phyloP scores from a whole-genome alignment of 2,888 invertebrate species.

The Pristionchus entomophagus region DNA sequence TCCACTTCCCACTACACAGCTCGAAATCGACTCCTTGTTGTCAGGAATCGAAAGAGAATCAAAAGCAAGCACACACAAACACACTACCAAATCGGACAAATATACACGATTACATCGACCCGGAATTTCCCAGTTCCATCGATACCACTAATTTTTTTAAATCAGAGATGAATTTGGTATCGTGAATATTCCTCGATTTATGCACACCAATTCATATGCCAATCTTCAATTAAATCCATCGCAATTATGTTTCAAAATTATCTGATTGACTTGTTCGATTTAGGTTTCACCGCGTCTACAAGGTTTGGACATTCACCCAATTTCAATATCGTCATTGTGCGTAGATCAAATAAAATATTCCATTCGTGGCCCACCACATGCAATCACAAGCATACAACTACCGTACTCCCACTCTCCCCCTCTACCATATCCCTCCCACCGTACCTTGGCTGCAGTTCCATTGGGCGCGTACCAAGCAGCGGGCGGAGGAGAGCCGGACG shows the following conservation, averaged over 20 bases:
- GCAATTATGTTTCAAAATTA: too few species aligned
- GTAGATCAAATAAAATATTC: too few species aligned
- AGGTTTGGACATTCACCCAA: background rate
- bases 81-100: background rate
- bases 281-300: too few species aligned
- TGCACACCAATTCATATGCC: too few species aligned
- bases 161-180: background rate
- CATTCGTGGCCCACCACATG: too few species aligned
- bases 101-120: background rate
- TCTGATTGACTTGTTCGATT: too few species aligned
- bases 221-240: too few species aligned
- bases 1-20: background rate
- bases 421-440: background rate
- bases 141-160: background rate
- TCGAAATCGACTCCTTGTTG: conserved; percentile 16
- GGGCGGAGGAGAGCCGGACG: conserved; percentile 57
- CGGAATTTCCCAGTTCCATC: background rate
- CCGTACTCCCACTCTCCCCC: background rate
- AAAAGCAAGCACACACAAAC: conserved; percentile 17
- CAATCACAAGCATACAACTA: background rate
- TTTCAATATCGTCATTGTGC: too few species aligned
- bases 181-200: too few species aligned
- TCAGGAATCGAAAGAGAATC: conserved; percentile 6
- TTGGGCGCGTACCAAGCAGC: conserved; percentile 60
- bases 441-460: conserved; percentile 30